Evolutionary conservation across 2,113 vertebrate species (phyloP), one percentile per base, ranked within the genome.

Genomic region (Cryptomyrus ogoouensis): DNA sequence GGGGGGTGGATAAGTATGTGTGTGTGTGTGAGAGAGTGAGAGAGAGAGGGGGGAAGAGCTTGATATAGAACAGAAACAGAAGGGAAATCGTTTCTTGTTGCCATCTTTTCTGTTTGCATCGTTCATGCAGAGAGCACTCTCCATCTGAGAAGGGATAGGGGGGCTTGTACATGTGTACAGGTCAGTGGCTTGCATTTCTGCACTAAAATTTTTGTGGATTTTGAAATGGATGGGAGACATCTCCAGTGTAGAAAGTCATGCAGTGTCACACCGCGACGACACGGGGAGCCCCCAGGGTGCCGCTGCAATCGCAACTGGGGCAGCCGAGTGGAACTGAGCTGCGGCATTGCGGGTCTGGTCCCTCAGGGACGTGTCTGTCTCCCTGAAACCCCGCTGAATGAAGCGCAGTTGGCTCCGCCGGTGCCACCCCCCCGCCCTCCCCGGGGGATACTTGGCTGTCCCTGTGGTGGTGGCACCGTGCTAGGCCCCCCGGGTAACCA

Each of bases 1-100:
- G 95, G 91, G 90, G 88, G 46, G 89, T 80, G 66, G 83, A 50
- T 24, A 83, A 12, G 84, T 46, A 62, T 7, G 62, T 49, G 31
- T n/a, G 27, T n/a, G n/a, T 86, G 83, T 58, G 19, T 56, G 52
- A 3, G 58, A 58, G 56, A 58, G 21, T 24, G 21, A 58, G 21
- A 39, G 88, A 47, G 74, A 52, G 56, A 15, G 50, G 44, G 10
- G 52, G 89, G 88, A n/a, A 85, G 27, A 39, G 49, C 85, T 87
- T 52, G 47, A 27, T 85, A 10, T 49, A 90, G 52, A 80, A 42
- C 17, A 58, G 49, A 42, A 74, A 84, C 31, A 58, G 21, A 44
- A 84, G 50, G 27, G 31, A 58, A 13, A 74, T 12, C 5, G 0
- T 42, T 83, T 24, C 24, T 9, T 15, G 13, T 88, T 88, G 9